phyloP scores from a whole-genome alignment of 2,797 vertebrate species.

The Pseudochirops cupreus region DNA sequence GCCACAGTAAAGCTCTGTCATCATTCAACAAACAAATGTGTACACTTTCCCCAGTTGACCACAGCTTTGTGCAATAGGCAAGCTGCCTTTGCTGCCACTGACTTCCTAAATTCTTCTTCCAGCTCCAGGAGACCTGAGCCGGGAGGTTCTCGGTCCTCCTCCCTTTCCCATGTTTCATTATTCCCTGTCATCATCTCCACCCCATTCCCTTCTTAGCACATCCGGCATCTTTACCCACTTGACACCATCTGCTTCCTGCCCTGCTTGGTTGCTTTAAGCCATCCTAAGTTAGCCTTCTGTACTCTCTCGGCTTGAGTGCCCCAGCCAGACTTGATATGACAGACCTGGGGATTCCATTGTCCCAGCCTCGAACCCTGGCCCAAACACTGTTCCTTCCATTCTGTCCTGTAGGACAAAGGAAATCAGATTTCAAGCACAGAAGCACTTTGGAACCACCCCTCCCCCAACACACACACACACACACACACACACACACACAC shows the following conservation, averaged over 20 bases:
- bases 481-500: neutral
- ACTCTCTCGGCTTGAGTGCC: slow-evolving; percentile 1
- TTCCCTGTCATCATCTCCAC: slow-evolving; percentile 20
- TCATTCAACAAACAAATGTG: neutral
- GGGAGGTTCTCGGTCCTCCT: neutral
- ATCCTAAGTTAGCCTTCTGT: slow-evolving; percentile 23
- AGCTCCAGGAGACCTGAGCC: neutral
- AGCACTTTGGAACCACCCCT: neutral
- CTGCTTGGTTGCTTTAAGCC: neutral
- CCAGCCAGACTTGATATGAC: slow-evolving; percentile 13
- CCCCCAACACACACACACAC: neutral
- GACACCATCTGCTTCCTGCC: slow-evolving; percentile 18
- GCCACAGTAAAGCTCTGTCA: neutral
- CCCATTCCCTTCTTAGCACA: neutral
- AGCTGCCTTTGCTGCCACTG: too few species aligned
- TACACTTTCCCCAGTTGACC: neutral
- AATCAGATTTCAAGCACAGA: neutral
- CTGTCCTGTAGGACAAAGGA: slow-evolving; percentile 49
- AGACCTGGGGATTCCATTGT: neutral
- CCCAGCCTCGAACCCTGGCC: neutral
- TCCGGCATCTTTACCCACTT: neutral
- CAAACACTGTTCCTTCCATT: neutral
- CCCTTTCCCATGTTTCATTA: neutral
- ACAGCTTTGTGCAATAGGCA: neutral
- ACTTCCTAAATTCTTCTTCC: neutral